phyloP scores from a whole-genome alignment of 2,113 vertebrate species.

The Scomber colias region DNA sequence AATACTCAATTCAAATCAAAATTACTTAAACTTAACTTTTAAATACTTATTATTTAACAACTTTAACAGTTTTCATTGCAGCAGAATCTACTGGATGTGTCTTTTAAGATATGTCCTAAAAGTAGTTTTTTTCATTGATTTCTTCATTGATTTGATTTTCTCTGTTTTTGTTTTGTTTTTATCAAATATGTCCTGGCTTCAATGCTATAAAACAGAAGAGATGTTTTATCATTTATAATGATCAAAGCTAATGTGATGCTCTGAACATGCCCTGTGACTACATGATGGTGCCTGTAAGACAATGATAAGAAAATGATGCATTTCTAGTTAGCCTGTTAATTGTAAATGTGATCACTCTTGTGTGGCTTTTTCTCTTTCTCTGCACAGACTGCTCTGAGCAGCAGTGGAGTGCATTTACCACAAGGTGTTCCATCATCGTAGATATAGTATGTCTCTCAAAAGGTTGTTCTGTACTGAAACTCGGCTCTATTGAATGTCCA shows the following conservation, averaged over 20 bases:
- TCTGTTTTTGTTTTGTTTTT: neutral
- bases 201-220: conserved; percentile 1
- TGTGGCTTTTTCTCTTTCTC: conserved; percentile 32
- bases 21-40: neutral
- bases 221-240: neutral
- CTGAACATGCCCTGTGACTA: conserved; percentile 1
- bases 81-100: neutral
- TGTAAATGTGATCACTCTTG: conserved; percentile 27
- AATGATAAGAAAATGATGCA: neutral
- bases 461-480: conserved; percentile 64
- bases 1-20: neutral
- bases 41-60: neutral
- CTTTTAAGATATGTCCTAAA: neutral
- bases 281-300: neutral
- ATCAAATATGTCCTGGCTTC: neutral
- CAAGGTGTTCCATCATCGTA: conserved; percentile 44
- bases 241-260: neutral
- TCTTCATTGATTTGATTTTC: neutral
- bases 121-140: neutral
- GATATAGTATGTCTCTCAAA: conserved; percentile 58
- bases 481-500: conserved; percentile 55
- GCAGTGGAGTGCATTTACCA: conserved; percentile 23
- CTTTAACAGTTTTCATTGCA: neutral
- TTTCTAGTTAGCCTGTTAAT: conserved; percentile 31
- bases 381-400: neutral